A percentile compares a stretch with the other conserved stretches of the same genome.
These are phyloP conservation scores for Strigamia maritima DNA, from an alignment of 2,888 invertebrate genomes.

Conservation along the genomic window DNA sequence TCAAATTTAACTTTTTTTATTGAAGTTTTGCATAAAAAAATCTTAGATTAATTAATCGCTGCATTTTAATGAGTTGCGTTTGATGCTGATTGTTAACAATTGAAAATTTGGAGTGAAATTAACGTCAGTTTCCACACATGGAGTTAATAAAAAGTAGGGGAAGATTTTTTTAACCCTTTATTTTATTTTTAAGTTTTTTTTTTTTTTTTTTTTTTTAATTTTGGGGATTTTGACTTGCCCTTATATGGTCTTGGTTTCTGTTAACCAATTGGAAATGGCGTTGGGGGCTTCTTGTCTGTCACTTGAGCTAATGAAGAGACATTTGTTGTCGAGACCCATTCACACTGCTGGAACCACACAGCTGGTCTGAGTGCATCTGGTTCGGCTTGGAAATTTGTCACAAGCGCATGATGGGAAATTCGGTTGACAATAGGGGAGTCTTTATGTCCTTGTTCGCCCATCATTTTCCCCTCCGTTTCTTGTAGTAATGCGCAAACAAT, in stretches of 20 bases:
- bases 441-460: background rate
- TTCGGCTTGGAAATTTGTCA: constrained; percentile 28
- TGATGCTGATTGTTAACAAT: background rate
- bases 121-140: background rate
- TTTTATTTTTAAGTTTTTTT: no score
- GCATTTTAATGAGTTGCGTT: background rate
- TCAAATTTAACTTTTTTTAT: no score
- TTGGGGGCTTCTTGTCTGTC: constrained; percentile 28
- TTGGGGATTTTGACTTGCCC: background rate
- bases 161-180: background rate
- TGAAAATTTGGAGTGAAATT: background rate
- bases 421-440: constrained; percentile 17
- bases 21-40: no score
- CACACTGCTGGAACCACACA: constrained; percentile 1
- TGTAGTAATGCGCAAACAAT: background rate
- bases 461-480: background rate
- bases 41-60: no score
- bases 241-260: background rate
- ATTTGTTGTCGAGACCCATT: constrained; percentile 24
- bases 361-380: constrained; percentile 21
- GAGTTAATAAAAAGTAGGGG: background rate
- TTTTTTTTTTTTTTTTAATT: no score
- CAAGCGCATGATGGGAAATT: constrained; percentile 29
- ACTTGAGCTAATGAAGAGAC: constrained; percentile 32
- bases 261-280: background rate